A percentile compares a stretch with the other conserved stretches of the same genome.
Evolutionary conservation across 2,113 vertebrate genomes (phyloP).

Genomic region (Equus quagga): DNA sequence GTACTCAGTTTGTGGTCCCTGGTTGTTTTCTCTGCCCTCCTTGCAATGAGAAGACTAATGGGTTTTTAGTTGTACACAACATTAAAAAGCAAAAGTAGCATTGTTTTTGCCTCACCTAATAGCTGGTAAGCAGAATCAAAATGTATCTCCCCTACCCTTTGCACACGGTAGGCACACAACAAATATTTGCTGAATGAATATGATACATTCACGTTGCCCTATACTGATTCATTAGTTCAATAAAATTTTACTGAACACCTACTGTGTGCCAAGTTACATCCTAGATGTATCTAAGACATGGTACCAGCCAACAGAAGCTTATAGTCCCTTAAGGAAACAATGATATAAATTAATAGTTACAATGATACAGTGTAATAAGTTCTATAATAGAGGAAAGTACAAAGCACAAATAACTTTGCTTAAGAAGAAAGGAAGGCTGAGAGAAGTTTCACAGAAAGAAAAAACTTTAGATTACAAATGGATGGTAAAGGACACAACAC

Average conservation of each 20-base stretch:
- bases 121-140: conserved; percentile 39
- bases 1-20: neutral
- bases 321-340: neutral
- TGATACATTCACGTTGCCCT: neutral
- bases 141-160: neutral
- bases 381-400: neutral
- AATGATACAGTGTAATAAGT: neutral
- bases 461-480: neutral
- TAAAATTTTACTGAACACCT: neutral
- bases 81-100: conserved; percentile 8
- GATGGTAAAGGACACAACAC: neutral
- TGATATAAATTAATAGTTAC: conserved; percentile 11
- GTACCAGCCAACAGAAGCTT: neutral
- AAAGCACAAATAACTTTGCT: neutral
- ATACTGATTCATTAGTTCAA: neutral
- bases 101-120: conserved; percentile 22
- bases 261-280: neutral
- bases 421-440: neutral
- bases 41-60: neutral
- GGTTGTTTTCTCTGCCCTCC: neutral
- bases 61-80: neutral
- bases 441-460: neutral
- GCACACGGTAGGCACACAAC: neutral
- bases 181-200: neutral
- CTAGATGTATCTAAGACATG: neutral